Evolutionary conservation across 2,113 vertebrate genomes (phyloP).

Genomic region (Amphiprion percula): DNA sequence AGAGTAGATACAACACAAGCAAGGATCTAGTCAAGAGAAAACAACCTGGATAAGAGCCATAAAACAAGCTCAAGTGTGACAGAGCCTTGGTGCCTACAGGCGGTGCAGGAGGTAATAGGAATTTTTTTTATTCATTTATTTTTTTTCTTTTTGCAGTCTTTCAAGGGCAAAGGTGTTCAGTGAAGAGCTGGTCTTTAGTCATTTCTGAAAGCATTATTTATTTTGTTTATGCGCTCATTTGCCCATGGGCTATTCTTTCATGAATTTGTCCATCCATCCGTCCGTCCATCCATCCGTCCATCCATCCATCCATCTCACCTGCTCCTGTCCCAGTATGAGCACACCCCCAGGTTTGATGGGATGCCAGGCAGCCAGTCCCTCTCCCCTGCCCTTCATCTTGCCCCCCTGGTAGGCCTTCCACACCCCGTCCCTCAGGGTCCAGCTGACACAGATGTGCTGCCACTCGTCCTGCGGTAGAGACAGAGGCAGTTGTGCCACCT

Average conservation of each 20-base stretch:
- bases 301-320: slow-evolving; percentile 82
- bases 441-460: slow-evolving; percentile 95
- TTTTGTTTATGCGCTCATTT: not conserved
- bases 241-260: not conserved
- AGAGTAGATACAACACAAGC: no score
- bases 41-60: no score
- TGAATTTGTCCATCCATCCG: not conserved
- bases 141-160: no score
- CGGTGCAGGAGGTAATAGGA: no score
- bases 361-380: slow-evolving; percentile 96
- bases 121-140: no score
- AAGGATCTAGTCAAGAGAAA: no score
- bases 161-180: no score
- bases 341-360: slow-evolving; percentile 94
- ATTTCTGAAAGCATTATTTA: no score
- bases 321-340: slow-evolving; percentile 96
- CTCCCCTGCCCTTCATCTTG: slow-evolving; percentile 88
- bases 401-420: slow-evolving; percentile 93
- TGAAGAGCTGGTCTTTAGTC: no score
- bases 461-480: slow-evolving; percentile 90
- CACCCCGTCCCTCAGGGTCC: slow-evolving; percentile 95
- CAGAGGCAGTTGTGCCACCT: slow-evolving; percentile 95
- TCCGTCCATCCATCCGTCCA: not conserved
- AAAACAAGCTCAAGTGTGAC: no score
- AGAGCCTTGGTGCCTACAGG: no score